phyloP scores from a whole-genome alignment of 1,140 invertebrate species.

The Hyposmocoma kahamanoa region DNA sequence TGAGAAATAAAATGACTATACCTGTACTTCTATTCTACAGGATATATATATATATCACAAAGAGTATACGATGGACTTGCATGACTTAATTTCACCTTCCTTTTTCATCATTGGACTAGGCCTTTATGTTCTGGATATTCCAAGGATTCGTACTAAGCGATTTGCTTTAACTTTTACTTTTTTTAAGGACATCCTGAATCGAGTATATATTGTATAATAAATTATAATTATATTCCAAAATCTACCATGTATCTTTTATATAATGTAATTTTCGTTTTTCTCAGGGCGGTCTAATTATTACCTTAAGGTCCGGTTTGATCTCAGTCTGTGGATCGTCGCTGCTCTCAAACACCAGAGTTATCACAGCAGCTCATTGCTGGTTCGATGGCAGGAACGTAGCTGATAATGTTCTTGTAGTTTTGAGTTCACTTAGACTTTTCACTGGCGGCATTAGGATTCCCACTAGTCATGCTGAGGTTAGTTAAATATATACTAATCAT shows the following conservation, averaged over 20 bases:
- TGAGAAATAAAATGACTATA: neutral
- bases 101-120: neutral
- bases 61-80: neutral
- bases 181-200: neutral
- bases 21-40: neutral
- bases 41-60: too few species aligned
- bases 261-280: neutral
- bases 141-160: too few species aligned
- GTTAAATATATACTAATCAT: too few species aligned
- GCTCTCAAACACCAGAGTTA: neutral
- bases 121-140: too few species aligned
- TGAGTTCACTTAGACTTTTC: neutral
- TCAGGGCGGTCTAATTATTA: neutral
- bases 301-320: neutral
- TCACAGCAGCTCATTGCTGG: neutral
- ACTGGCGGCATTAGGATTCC: neutral
- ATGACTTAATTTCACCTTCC: neutral
- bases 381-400: neutral
- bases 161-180: neutral
- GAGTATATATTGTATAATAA: neutral
- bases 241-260: neutral
- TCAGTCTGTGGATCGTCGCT: neutral
- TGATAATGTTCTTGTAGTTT: too few species aligned
- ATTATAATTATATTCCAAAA: neutral
- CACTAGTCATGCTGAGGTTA: neutral